These are phyloP conservation scores for Pluvianellus socialis DNA, from an alignment of 2,113 vertebrate genomes.

Conservation along the genomic window DNA sequence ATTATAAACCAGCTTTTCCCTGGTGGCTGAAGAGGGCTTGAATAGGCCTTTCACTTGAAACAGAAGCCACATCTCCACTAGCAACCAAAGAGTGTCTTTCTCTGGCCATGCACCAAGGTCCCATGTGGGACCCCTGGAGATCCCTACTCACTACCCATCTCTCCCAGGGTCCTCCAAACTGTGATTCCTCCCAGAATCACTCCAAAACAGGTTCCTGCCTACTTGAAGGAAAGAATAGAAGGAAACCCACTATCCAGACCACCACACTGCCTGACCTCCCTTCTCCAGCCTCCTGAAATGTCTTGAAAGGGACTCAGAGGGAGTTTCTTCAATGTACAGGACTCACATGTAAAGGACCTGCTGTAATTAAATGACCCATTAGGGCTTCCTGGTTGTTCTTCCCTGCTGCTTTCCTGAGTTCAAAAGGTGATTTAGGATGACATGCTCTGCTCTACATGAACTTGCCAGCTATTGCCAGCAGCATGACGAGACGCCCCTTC, in stretches of 20 bases:
- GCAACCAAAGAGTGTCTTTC: background rate
- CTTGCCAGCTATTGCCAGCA: conserved; percentile 43
- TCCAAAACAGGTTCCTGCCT: background rate
- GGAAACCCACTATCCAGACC: background rate
- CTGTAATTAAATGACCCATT: background rate
- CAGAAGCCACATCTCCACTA: background rate
- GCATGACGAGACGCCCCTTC: conserved; percentile 22
- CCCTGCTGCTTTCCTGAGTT: background rate
- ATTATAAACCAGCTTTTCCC: background rate
- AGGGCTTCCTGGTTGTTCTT: background rate
- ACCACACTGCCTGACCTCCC: background rate
- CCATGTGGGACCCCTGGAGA: background rate
- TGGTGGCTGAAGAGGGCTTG: background rate
- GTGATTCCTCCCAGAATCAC: background rate
- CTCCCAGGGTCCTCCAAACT: background rate
- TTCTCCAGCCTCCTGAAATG: background rate
- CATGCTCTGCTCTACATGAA: conserved; percentile 8
- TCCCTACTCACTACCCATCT: background rate
- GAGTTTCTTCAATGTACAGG: background rate
- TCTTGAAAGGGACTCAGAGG: background rate
- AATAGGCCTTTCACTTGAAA: background rate
- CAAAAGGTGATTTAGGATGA: conserved; percentile 67
- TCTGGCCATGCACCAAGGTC: background rate
- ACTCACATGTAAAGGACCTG: background rate
- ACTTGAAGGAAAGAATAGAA: background rate